Evolutionary conservation across 2,797 vertebrate genomes (phyloP), one percentile per base, ranked within the genome.

Genomic region (Zenarchopterus dispar): DNA sequence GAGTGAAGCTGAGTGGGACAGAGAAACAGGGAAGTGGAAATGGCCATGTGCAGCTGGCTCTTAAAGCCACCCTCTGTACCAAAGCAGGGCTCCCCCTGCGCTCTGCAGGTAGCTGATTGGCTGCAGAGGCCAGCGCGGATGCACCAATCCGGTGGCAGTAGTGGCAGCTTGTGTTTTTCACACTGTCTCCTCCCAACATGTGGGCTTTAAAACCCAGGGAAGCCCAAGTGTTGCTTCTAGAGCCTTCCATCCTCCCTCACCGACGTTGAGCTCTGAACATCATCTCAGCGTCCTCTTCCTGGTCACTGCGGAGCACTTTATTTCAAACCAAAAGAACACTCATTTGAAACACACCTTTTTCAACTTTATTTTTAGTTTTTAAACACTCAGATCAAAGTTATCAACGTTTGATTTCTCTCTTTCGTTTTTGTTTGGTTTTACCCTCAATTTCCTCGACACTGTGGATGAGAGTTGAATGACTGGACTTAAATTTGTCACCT

Each of bases 191-290:
- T 55, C 87, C 87, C 80, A 80, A 72, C 28, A 11, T 0, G 7
- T 33, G 45, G 56, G 61, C 31, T 78, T 85, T 88, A 87, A 73
- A 88, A 76, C 10, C 59, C 76, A 67, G 10, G 52, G 39, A 51
- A 33, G 48, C 31, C 62, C 21, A 31, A 9, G 22, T 31, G 47
- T 0, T 42, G 11, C 19, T 65, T 82, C 66, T 44, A 81, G 72
- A 88, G 49, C 41, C 57, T 81, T 78, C 77, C 52, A 44, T 73
- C 56, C 72, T 68, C 41, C 47, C 42, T 53, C 31, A 23, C 4
- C 62, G 59, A 57, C 10, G 8, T 10, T 41, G 48, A 59, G 48
- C 48, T 42, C 5, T 63, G 48, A 57, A 41, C 36, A 57, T 50
- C 24, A 58, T 17, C 24, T 50, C 39, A 15, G 39, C 59, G 36